Evolutionary conservation across 2,888 invertebrate species (phyloP).

Genomic region (Phragmatobia fuliginosa): DNA sequence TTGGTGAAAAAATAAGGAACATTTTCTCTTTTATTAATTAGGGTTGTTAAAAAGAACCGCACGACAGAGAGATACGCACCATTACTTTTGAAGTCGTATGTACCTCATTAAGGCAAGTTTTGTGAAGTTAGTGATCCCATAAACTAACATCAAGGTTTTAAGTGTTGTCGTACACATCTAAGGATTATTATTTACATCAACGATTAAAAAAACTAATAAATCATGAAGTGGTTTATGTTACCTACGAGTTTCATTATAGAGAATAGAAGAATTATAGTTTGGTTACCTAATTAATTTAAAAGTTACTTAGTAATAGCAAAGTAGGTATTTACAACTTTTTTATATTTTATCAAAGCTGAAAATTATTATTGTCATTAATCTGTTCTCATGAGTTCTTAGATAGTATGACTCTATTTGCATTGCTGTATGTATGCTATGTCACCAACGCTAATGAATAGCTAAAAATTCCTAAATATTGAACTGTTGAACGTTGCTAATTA

Average conservation of each 20-base stretch:
- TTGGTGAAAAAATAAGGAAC: constrained; percentile 49
- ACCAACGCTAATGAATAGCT: constrained; percentile 26
- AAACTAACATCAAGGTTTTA: constrained; percentile 37
- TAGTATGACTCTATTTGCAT: background rate
- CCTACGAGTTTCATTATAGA: background rate
- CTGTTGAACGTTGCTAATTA: constrained; percentile 25
- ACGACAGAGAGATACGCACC: constrained; percentile 55
- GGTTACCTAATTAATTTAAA: no score
- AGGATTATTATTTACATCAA: background rate
- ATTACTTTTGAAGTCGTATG: constrained; percentile 53
- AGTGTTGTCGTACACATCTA: background rate
- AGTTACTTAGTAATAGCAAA: no score
- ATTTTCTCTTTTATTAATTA: constrained; percentile 66
- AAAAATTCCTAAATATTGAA: constrained; percentile 22
- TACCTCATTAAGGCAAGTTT: constrained; percentile 39
- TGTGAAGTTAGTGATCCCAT: constrained; percentile 39
- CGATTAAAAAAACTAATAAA: no score
- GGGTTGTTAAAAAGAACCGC: constrained; percentile 67
- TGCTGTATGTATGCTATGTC: constrained; percentile 22
- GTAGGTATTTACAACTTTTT: no score
- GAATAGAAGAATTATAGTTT: no score
- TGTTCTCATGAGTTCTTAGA: background rate
- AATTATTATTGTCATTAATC: background rate
- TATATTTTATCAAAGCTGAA: background rate
- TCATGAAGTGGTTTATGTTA: background rate